Conservation (phyloP, 2,888 invertebrate genomes). For the Macaria notata region DNA sequence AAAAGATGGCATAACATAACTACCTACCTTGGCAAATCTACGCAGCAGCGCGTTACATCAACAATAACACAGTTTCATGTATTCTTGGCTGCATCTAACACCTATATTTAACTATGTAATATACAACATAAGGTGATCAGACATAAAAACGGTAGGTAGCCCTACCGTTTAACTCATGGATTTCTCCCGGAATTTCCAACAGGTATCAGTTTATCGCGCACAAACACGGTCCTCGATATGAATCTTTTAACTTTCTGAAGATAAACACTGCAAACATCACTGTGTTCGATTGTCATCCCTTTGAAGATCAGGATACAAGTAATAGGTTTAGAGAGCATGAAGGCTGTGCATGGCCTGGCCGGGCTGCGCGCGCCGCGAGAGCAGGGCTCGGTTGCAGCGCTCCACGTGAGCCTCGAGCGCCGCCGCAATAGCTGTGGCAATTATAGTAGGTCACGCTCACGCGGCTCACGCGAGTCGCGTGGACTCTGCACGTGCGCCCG, state of each 20-base stretch:
- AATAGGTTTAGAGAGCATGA: neutral
- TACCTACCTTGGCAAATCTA: too few species aligned
- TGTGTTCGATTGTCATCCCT: slow-evolving; percentile 1
- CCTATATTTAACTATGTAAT: too few species aligned
- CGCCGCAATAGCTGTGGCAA: too few species aligned
- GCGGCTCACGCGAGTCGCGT: slow-evolving; percentile 65
- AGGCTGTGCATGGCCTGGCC: neutral
- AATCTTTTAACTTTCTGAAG: neutral
- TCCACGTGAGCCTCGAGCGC: slow-evolving; percentile 55
- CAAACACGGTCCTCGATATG: neutral
- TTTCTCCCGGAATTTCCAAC: neutral
- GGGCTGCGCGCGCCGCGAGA: neutral
- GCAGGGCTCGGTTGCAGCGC: neutral
- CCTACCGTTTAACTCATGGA: slow-evolving; percentile 1
- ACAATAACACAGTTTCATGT: too few species aligned
- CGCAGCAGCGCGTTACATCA: too few species aligned
- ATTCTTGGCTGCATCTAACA: too few species aligned
- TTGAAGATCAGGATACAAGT: neutral
- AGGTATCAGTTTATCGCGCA: slow-evolving; percentile 1
- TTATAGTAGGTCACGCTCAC: slow-evolving; percentile 67
- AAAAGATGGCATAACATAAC: too few species aligned
- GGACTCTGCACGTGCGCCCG: slow-evolving; percentile 61
- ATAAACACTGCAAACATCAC: neutral
- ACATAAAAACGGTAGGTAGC: neutral
- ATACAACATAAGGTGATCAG: too few species aligned